A percentile compares a stretch with the other conserved stretches of the same genome.
Conservation (phyloP, 2,797 vertebrate genomes). For the Calcarius lapponicus region DNA sequence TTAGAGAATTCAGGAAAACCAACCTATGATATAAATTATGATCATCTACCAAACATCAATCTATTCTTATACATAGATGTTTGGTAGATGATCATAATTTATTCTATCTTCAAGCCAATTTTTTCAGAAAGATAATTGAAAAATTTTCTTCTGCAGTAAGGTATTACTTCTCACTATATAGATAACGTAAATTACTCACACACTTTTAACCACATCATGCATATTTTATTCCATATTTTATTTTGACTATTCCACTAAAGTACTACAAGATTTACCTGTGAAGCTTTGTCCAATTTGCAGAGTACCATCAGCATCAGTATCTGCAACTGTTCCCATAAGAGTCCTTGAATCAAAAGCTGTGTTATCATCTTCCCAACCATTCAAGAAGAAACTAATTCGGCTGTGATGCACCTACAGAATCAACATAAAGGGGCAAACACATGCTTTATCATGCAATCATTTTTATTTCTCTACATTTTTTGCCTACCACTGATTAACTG, state of each 20-base stretch:
- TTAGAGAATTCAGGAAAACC: background rate
- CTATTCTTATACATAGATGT: background rate
- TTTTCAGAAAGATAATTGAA: background rate
- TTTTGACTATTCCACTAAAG: background rate
- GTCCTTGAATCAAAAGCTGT: slow-evolving; percentile 84
- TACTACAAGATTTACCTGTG: slow-evolving; percentile 78
- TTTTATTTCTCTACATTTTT: background rate
- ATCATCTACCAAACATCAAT: background rate
- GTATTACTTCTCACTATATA: background rate
- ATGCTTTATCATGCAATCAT: background rate
- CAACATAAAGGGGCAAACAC: background rate
- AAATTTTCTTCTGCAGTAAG: background rate
- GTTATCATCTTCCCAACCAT: slow-evolving; percentile 88
- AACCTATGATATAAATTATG: background rate
- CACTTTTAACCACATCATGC: background rate
- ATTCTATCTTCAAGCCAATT: background rate
- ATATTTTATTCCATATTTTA: background rate
- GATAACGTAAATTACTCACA: background rate
- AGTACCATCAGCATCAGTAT: slow-evolving; percentile 70
- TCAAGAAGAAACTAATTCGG: slow-evolving; percentile 86
- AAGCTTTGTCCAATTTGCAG: slow-evolving; percentile 84
- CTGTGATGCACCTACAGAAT: slow-evolving; percentile 83
- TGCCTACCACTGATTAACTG: background rate
- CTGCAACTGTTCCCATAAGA: slow-evolving; percentile 75
- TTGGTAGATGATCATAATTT: background rate